These are phyloP conservation scores for Microcebus tavaratra DNA, from an alignment of 2,113 vertebrate species.

Conservation along the genomic window DNA sequence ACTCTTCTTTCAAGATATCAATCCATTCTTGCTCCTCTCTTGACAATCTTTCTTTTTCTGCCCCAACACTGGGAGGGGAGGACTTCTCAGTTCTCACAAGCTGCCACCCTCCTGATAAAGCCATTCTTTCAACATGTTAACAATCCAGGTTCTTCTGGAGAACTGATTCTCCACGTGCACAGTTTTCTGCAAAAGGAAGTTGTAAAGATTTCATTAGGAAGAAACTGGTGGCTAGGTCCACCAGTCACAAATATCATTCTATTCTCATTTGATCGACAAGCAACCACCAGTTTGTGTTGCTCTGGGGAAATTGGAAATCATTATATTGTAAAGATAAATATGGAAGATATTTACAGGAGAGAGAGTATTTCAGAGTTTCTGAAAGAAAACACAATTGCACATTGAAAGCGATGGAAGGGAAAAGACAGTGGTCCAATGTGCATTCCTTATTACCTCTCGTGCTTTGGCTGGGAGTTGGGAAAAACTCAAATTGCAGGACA, in stretches of 20 bases:
- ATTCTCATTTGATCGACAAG: background rate
- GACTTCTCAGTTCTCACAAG: background rate
- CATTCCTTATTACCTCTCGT: background rate
- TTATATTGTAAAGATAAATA: background rate
- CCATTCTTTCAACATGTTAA: background rate
- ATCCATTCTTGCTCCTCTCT: background rate
- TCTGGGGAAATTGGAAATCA: constrained; percentile 39
- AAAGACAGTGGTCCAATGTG: background rate
- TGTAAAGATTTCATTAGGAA: background rate
- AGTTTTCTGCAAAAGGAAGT: constrained; percentile 23
- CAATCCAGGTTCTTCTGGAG: background rate
- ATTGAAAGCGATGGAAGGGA: background rate
- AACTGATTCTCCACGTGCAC: background rate
- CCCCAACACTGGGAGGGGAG: background rate
- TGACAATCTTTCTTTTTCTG: background rate
- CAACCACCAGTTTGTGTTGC: background rate
- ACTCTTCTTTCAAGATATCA: background rate
- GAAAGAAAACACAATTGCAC: constrained; percentile 23
- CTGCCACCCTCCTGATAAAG: constrained; percentile 11
- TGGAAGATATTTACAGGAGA: background rate
- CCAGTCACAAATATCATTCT: background rate
- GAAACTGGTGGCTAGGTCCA: background rate
- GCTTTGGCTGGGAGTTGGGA: constrained; percentile 12
- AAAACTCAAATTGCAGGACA: background rate
- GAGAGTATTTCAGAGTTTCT: background rate